These are phyloP conservation scores for Cephalopholis sonnerati DNA, from an alignment of 2,113 vertebrate genomes.

Conservation along the genomic window DNA sequence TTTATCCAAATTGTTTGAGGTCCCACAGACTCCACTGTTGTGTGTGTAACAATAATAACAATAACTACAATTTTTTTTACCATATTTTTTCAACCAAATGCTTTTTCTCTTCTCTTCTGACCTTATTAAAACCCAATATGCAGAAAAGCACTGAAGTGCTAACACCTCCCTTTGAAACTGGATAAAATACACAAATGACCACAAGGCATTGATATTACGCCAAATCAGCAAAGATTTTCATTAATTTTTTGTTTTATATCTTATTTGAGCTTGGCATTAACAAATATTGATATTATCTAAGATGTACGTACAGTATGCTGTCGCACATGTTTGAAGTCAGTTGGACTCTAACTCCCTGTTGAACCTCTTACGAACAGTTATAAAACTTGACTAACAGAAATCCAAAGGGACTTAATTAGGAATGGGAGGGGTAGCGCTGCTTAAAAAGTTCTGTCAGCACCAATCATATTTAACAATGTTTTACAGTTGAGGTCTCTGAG, in stretches of 20 bases:
- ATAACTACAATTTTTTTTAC: background rate
- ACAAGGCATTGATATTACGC: background rate
- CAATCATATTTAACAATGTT: background rate
- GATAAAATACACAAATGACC: background rate
- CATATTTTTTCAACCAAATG: background rate
- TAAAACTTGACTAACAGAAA: background rate
- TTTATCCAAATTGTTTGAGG: background rate
- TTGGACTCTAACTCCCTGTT: no score
- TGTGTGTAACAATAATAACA: slow-evolving; percentile 2
- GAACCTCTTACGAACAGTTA: background rate
- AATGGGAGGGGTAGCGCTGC: background rate
- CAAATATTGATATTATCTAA: background rate
- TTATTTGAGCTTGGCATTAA: background rate
- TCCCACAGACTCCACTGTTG: background rate
- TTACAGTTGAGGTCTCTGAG: background rate
- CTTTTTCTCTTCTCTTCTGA: background rate
- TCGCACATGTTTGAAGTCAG: background rate
- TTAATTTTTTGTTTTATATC: background rate
- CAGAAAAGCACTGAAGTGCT: background rate
- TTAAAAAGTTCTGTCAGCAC: background rate
- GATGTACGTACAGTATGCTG: background rate
- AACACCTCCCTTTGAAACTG: background rate
- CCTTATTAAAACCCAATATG: slow-evolving; percentile 18
- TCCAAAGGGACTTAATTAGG: background rate
- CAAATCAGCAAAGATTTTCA: background rate